Conservation (phyloP, 2,888 invertebrate genomes). For the Diloba caeruleocephala region DNA sequence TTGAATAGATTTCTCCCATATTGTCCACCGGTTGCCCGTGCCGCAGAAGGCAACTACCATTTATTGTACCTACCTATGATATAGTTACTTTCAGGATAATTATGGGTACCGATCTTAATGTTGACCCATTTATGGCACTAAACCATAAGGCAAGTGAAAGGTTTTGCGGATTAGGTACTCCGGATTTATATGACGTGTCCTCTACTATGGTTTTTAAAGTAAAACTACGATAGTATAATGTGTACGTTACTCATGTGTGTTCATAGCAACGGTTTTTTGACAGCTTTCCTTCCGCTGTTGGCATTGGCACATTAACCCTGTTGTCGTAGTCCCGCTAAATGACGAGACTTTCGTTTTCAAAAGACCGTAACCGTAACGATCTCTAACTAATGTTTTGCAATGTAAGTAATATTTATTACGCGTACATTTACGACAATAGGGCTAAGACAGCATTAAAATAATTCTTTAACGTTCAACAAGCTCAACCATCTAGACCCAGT, state of each 20-base stretch:
- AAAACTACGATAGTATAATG: neutral
- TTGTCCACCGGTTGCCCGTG: too few species aligned
- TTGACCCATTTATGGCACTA: too few species aligned
- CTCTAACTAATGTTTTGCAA: neutral
- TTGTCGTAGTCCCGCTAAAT: conserved; percentile 68
- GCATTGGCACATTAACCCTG: conserved; percentile 75
- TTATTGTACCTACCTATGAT: too few species aligned
- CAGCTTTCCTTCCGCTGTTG: conserved; percentile 76
- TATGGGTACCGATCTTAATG: too few species aligned
- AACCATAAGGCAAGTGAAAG: too few species aligned
- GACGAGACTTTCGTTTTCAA: conserved; percentile 72
- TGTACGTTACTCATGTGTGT: conserved; percentile 2
- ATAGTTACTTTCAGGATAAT: too few species aligned
- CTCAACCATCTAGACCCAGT: conserved; percentile 10
- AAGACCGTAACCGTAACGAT: conserved; percentile 48
- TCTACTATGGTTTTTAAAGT: too few species aligned
- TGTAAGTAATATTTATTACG: conserved; percentile 9
- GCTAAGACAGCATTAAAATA: neutral
- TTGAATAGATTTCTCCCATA: too few species aligned
- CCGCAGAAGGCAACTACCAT: too few species aligned
- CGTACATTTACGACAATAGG: conserved; percentile 1
- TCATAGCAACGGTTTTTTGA: conserved; percentile 58
- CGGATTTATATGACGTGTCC: too few species aligned
- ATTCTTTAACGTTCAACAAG: conserved; percentile 3
- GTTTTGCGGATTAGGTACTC: too few species aligned